Evolutionary conservation across 2,888 invertebrate genomes (phyloP), one percentile per base, ranked within the genome.

Genomic region (Hydriomena furcata): DNA sequence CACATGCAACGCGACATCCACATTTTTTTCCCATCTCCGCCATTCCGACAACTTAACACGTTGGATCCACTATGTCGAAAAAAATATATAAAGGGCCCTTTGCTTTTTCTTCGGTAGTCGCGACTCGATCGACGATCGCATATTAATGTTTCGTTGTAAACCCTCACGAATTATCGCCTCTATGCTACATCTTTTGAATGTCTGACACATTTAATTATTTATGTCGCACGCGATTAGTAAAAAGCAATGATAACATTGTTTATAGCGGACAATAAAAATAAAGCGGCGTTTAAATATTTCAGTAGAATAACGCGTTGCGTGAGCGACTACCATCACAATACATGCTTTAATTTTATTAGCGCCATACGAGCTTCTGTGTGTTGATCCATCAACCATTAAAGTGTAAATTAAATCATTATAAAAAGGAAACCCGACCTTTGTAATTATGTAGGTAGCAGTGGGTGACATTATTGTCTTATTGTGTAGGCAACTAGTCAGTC

Each of bases 1-100:
- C 79, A 69, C 68, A 65, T 62, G 60, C 65, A 66, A 52, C 61
- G 62, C 68, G 65, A 63, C 68, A 65, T 63, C 68, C 61, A 64
- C 61, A 66, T 71, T 77, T 79, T 76, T 78, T 76, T 68, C 71
- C 69, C 68, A 70, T 71, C 72, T 74, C 68, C 71, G 57, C 62
- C 65, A 70, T 71, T 72, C 52, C 65, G 73, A 71, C 75, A 67
- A 75, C 73, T 78, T 79, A 77, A 79, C 79, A 79, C 79, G 73
- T 76, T 63, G 66, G 65, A 68, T 66, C 60, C 72, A 76, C 79
- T 77, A 82, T 77, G 76, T 78, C 67, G 44, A 65, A 76, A 76
- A 76, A 79, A 78, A 76, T 58, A n/a, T 60, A 65, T 61, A 59
- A n/a, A 69, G 63, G 65, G 58, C 56, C 55, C 67, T 72, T n/a